These are phyloP conservation scores for Catharus fuscescens DNA, from an alignment of 2,113 vertebrate genomes.

Conservation along the genomic window DNA sequence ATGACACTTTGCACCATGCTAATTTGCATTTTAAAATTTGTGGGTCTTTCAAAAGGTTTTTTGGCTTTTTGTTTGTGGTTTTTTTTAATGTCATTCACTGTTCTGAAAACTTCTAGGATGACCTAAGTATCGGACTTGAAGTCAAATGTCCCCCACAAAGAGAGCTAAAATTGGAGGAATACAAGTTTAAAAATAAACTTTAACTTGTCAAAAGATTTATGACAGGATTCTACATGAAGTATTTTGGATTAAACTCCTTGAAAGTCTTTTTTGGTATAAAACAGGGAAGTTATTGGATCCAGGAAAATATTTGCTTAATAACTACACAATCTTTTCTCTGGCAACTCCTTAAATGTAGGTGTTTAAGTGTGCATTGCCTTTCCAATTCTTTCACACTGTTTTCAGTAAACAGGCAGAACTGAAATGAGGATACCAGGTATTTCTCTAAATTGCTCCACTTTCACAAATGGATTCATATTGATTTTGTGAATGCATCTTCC, in stretches of 20 bases:
- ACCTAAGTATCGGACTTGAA: not conserved
- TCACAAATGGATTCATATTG: constrained; percentile 80
- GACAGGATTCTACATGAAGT: not conserved
- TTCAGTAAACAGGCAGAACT: constrained; percentile 66
- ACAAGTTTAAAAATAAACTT: not conserved
- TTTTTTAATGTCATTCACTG: not conserved
- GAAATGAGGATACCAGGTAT: constrained; percentile 60
- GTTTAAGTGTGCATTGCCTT: constrained; percentile 21
- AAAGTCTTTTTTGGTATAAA: not conserved
- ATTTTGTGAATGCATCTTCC: constrained; percentile 78
- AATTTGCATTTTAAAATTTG: not conserved
- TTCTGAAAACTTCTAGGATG: not conserved
- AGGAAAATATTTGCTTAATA: constrained; percentile 11
- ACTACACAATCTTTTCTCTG: constrained; percentile 25
- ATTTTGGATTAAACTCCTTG: not conserved
- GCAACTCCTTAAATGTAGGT: constrained; percentile 24
- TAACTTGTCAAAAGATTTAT: not conserved
- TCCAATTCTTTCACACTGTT: constrained; percentile 36
- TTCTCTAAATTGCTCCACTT: constrained; percentile 76
- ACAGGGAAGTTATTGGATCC: not conserved
- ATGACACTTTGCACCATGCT: not conserved
- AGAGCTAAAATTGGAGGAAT: not conserved
- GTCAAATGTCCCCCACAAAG: not conserved
- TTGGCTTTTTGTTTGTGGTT: not conserved
- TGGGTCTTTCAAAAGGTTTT: not conserved